These are phyloP conservation scores for Pyrocephalus nanus DNA, from an alignment of 2,797 vertebrate species.

Conservation along the genomic window DNA sequence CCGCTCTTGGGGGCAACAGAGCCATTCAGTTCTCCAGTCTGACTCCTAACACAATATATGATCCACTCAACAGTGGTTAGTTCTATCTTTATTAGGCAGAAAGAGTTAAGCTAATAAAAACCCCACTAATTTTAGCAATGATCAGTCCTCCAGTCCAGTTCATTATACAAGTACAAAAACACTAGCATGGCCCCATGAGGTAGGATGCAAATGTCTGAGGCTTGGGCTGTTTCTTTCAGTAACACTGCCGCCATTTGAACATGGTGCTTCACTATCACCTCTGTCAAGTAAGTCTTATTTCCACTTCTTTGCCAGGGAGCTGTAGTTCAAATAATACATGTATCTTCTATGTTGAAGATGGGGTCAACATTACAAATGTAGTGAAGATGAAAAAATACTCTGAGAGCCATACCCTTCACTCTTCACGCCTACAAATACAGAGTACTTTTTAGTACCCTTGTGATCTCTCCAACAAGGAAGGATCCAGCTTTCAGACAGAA, in stretches of 20 bases:
- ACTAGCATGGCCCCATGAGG: accelerated
- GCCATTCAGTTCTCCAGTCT: not conserved
- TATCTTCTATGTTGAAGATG: not conserved
- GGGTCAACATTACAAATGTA: not conserved
- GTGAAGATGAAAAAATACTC: not conserved
- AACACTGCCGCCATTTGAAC: not conserved
- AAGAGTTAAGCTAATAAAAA: not conserved
- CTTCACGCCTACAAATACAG: not conserved
- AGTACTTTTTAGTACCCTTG: not conserved
- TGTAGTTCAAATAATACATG: not conserved
- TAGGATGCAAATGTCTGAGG: not conserved
- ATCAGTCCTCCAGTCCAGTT: not conserved
- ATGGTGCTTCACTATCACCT: not conserved
- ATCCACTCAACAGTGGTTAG: not conserved
- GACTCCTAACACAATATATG: not conserved
- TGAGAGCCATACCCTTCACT: not conserved
- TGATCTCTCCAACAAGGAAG: not conserved
- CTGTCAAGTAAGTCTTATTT: not conserved
- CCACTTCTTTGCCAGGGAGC: not conserved
- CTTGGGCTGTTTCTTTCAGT: not conserved
- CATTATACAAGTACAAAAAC: not conserved
- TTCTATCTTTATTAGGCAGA: not conserved
- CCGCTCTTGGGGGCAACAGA: not conserved
- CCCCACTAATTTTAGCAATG: not conserved
- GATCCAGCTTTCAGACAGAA: not conserved